Percentiles rank a stretch among this genome's conserved stretches.
Conservation (phyloP, 2,113 vertebrate genomes). For the Microtus richardsoni region DNA sequence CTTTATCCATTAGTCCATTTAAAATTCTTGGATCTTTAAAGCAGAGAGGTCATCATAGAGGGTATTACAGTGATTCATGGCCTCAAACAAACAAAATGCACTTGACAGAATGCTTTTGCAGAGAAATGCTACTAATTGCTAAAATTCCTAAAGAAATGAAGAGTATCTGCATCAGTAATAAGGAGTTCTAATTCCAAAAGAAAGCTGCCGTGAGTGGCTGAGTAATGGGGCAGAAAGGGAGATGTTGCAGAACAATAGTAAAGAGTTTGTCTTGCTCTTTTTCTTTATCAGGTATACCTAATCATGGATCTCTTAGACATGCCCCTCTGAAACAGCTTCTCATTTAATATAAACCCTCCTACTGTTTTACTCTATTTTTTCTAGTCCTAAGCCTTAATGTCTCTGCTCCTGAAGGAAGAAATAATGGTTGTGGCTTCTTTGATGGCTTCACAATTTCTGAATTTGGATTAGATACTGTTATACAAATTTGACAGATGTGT, state of each 20-base stretch:
- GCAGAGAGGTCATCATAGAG: conserved; percentile 64
- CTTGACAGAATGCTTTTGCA: conserved; percentile 84
- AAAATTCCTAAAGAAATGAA: conserved; percentile 46
- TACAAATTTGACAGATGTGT: neutral
- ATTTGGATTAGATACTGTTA: neutral
- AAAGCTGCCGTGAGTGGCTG: neutral
- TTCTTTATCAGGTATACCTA: neutral
- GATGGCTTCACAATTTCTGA: neutral
- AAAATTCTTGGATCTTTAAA: conserved; percentile 71
- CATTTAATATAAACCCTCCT: neutral
- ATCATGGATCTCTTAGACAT: neutral
- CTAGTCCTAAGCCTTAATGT: neutral
- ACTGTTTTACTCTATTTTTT: rapidly evolving
- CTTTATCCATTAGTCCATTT: conserved; percentile 74
- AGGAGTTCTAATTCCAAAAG: conserved; percentile 11
- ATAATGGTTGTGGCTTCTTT: neutral
- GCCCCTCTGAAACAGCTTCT: neutral
- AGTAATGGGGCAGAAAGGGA: conserved; percentile 61
- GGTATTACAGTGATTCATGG: conserved; percentile 61
- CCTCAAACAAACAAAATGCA: conserved; percentile 70
- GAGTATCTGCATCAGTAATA: neutral
- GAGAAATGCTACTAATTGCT: conserved; percentile 79
- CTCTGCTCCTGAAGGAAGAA: neutral
- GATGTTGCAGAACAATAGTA: neutral
- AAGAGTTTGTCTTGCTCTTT: neutral